A percentile compares a stretch with the other conserved stretches of the same genome.
phyloP scores from a whole-genome alignment of 1,140 invertebrate species.

The Lordiphosa stackelbergi region DNA sequence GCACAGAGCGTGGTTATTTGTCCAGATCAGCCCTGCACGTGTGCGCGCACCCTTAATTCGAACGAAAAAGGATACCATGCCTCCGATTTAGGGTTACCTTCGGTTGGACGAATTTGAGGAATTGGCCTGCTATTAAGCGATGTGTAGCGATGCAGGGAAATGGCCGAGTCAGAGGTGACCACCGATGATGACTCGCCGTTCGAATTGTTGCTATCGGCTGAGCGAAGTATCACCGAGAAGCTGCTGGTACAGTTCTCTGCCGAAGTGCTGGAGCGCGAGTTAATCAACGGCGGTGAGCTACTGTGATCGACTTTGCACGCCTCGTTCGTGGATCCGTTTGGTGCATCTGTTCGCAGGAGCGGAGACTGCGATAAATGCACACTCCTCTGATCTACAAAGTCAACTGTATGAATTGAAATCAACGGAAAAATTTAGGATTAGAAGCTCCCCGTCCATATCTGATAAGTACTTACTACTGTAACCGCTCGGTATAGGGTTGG shows the following conservation, averaged over 20 bases:
- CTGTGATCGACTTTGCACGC: slow-evolving; percentile 53
- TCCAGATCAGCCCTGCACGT: too few species aligned
- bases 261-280: slow-evolving; percentile 24
- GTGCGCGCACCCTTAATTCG: too few species aligned
- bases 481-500: slow-evolving; percentile 77
- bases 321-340: slow-evolving; percentile 26
- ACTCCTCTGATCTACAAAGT: slow-evolving; percentile 71
- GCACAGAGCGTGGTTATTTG: too few species aligned
- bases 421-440: neutral
- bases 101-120: slow-evolving; percentile 51
- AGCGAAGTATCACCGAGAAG: slow-evolving; percentile 63
- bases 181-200: slow-evolving; percentile 28
- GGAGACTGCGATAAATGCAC: slow-evolving; percentile 60
- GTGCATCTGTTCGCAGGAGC: slow-evolving; percentile 30
- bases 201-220: slow-evolving; percentile 33
- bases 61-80: too few species aligned
- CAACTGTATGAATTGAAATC: slow-evolving; percentile 39
- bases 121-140: slow-evolving; percentile 49
- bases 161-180: slow-evolving; percentile 20
- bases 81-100: slow-evolving; percentile 31
- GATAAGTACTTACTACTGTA: slow-evolving; percentile 81
- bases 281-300: slow-evolving; percentile 40
- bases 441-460: neutral
- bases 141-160: slow-evolving; percentile 67
- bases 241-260: slow-evolving; percentile 35